Evolutionary conservation across 2,113 vertebrate species (phyloP).

Genomic region (Illadopsis cleaveri): DNA sequence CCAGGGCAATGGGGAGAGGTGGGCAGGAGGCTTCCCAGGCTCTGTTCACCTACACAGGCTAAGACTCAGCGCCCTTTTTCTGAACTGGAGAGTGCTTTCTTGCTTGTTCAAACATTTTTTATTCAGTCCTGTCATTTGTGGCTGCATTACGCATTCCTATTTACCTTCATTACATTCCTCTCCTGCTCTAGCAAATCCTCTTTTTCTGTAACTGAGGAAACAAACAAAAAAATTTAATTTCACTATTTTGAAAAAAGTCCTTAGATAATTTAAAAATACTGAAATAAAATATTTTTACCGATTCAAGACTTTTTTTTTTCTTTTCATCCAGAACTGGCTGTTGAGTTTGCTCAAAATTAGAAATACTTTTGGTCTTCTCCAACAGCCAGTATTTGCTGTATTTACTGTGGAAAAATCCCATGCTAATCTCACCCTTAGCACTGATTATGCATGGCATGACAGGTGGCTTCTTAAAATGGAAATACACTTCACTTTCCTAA

Average conservation of each 20-base stretch:
- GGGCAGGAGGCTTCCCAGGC: not conserved
- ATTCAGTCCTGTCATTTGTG: not conserved
- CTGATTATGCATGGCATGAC: slow-evolving; percentile 6
- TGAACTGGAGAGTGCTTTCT: not conserved
- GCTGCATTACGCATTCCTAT: not conserved
- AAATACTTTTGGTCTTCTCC: not conserved
- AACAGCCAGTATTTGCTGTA: not conserved
- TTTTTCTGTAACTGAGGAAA: not conserved
- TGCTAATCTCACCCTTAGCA: slow-evolving; percentile 1
- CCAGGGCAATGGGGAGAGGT: not conserved
- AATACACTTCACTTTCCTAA: slow-evolving; percentile 21
- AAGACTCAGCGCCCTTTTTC: not conserved
- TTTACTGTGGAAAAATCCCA: not conserved
- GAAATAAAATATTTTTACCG: not conserved
- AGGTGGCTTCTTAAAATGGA: slow-evolving; percentile 35
- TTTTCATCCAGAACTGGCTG: not conserved
- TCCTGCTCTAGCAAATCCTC: not conserved
- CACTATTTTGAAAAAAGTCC: not conserved
- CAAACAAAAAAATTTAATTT: not conserved
- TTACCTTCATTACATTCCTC: not conserved
- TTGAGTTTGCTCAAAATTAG: not conserved
- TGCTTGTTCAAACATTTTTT: not conserved
- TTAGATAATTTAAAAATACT: not conserved
- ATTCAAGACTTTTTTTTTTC: not conserved
- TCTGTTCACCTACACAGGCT: not conserved